These are phyloP conservation scores for Leptinotarsa defecta DNA, from an alignment of 1,140 invertebrate genomes.

Conservation along the genomic window DNA sequence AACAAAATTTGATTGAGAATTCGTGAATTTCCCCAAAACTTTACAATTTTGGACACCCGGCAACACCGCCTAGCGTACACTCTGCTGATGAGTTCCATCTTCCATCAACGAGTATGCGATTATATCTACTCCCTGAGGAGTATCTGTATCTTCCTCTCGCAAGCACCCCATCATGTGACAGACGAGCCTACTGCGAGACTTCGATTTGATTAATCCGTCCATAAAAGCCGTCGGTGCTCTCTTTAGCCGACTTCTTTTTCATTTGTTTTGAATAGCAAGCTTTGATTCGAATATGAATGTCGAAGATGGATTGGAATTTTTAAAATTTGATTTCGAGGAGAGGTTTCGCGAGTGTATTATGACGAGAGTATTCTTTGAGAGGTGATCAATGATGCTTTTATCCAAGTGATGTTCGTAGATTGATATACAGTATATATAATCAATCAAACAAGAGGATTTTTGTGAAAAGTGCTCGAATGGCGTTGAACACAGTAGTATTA, in stretches of 20 bases:
- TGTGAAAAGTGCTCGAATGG: no score
- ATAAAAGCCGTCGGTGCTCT: background rate
- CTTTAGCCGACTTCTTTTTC: background rate
- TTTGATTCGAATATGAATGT: background rate
- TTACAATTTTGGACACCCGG: background rate
- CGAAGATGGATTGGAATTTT: background rate
- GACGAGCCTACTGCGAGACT: background rate
- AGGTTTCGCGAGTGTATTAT: no score
- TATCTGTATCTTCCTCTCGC: background rate
- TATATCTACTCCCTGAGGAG: background rate
- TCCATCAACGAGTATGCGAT: slow-evolving; percentile 3
- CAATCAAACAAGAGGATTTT: no score
- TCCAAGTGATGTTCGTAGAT: no score
- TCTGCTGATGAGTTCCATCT: slow-evolving; percentile 4
- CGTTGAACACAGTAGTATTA: no score
- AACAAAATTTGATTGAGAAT: no score
- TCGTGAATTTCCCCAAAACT: no score
- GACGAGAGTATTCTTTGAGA: no score
- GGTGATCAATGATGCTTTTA: no score
- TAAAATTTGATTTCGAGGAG: no score
- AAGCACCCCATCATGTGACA: background rate
- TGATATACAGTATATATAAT: no score
- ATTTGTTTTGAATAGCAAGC: background rate
- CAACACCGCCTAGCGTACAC: background rate
- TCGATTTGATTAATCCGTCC: background rate